Evolutionary conservation across 2,113 vertebrate species (phyloP), one percentile per base, ranked within the genome.

Genomic region (Peromyscus leucopus): DNA sequence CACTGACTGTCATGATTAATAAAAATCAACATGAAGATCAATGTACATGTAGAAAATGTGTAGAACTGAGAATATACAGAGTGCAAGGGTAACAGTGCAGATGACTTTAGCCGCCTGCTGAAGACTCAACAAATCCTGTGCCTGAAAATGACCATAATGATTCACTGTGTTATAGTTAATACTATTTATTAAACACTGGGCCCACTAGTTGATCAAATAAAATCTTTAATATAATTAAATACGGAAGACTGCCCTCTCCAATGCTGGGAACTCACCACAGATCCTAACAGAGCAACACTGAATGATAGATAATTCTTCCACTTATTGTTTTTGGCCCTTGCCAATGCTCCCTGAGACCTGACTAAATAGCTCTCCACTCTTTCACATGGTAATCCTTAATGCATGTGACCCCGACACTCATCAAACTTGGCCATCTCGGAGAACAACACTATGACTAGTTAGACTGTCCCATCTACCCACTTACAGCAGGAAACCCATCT

Each of bases 1-100:
- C 21, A 28, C 59, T 89, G 42, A 82, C 42, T 94, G 22, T 86
- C 80, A 13, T 33, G 48, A 28, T 31, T 83, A 61, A n/a, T 36
- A 42, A 88, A 82, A 94, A 55, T 93, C 46, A 79, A 74, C 89
- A 72, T 71, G 79, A 94, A 89, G 82, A 85, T 89, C 48, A 89
- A 76, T 75, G 72, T 10, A 33, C 46, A 33, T 33, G 7, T 76
- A 39, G 2, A 71, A 57, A 55, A 94, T 88, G 82, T 92, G 46
- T 90, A 79, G 89, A 88, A 46, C 42, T 39, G 39, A 75, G 26
- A 48, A n/a, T 31, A 96, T n/a, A 39, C 83, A 90, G 72, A 69
- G 42, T 61, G 3, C 24, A 31, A 83, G 36, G 2, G 36, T 36
- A 89, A 95, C 65, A 74, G 9, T 76, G 46, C 48, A 63, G 1